Conservation (phyloP, 2,113 vertebrate species). For the Brienomyrus brachyistius region DNA sequence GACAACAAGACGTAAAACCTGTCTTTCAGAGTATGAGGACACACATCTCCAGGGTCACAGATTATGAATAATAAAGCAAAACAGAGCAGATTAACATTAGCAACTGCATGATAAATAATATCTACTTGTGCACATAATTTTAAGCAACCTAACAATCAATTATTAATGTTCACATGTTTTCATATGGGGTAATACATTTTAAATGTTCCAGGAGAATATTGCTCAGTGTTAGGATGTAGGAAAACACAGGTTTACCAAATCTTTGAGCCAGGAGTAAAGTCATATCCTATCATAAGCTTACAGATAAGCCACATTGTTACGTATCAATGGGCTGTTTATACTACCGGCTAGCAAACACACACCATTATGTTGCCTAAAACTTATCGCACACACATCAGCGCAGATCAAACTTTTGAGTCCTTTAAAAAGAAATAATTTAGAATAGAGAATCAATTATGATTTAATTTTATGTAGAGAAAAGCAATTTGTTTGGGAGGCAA, state of each 20-base stretch:
- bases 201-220: not conserved
- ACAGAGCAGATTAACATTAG: not conserved
- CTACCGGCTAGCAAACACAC: not conserved
- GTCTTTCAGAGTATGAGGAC: not conserved
- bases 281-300: not conserved
- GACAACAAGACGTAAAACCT: not conserved
- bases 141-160: not conserved
- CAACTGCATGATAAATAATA: not conserved
- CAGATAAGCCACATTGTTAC: not conserved
- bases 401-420: not conserved
- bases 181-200: not conserved
- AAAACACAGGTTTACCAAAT: not conserved
- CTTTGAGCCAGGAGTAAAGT: not conserved
- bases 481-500: not conserved
- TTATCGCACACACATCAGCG: not conserved
- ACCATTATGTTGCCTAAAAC: not conserved
- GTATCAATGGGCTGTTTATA: not conserved
- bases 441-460: not conserved
- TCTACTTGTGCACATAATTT: not conserved
- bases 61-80: not conserved
- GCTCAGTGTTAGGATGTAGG: not conserved
- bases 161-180: not conserved
- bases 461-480: not conserved
- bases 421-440: not conserved
- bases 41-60: not conserved